Base-by-base conservation (phyloP, 2,888 invertebrate genomes). In the Chymomyza caudatula region DNA sequence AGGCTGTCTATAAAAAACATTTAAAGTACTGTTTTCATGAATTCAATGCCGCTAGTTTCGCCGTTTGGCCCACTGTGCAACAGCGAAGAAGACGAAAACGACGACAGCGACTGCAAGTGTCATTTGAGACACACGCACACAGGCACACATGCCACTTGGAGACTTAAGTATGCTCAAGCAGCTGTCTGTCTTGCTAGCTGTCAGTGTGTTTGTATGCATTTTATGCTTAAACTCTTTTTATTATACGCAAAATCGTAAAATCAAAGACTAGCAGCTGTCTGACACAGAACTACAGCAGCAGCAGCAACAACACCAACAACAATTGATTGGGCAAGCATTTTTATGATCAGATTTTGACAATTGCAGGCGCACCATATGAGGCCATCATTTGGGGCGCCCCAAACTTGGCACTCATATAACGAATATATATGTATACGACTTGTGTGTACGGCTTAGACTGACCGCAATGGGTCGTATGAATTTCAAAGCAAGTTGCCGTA, bases 91-190 rank as follows among this genome's bases (percentile, higher is more conserved):
- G 23, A 52, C 52, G 52, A 15, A 52, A 51, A 52, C 72, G 60
- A 60, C 63, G 63, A 60, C 77, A 58, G 20, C 61, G 67, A 69
- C 70, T 77, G 82, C 85, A 85, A 81, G 83, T 77, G 80, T 85
- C 83, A 81, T 81, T 81, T 81, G 83, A 80, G 84, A 79, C 76
- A 69, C 69, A 78, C 73, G 65, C 67, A 68, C 69, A 69, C 11
- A 66, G 42, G 67, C 62, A 66, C 53, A 63, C 63, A 55, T 43
- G 58, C 25, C 17, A 42, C 47, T 42, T 29, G 55, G 42, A 57
- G 8, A 43, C 29, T 37, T 37, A 37, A 37, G 29, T 37, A 37
- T 19, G 19, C 20, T 20, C 20, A 54, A 6, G 43, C 47, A 59
- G 63, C 65, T 42, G 78, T 78, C 76, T 73, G 72, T 73, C 76